Conservation (phyloP, 2,113 vertebrate genomes). For the Catharus fuscescens region DNA sequence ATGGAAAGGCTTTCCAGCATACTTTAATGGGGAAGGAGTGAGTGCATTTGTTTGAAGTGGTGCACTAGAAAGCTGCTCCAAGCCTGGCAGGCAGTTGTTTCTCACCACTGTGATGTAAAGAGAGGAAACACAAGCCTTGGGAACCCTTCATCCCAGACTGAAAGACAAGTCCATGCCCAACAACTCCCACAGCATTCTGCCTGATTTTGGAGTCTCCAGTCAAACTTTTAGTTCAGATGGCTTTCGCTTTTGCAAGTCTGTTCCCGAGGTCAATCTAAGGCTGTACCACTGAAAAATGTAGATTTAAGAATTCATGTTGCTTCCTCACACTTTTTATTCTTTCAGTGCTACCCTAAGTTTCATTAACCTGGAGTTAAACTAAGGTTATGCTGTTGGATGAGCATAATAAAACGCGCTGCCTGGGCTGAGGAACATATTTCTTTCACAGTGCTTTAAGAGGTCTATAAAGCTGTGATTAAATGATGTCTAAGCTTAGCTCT, state of each 20-base stretch:
- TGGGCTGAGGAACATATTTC: conserved; percentile 33
- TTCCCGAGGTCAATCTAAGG: not conserved
- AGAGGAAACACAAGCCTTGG: not conserved
- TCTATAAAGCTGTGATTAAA: conserved; percentile 57
- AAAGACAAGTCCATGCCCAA: not conserved
- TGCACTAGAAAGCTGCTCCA: not conserved
- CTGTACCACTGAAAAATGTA: not conserved
- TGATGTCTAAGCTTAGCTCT: conserved; percentile 28
- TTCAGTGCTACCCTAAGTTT: conserved; percentile 12
- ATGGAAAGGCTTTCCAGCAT: not conserved
- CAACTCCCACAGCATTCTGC: not conserved
- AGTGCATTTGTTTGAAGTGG: not conserved
- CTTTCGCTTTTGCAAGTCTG: not conserved
- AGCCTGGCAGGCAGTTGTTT: not conserved
- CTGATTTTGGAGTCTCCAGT: not conserved
- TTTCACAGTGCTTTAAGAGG: conserved; percentile 18
- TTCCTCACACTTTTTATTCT: not conserved
- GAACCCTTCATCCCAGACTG: not conserved
- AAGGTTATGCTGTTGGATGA: conserved; percentile 33
- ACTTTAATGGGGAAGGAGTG: not conserved
- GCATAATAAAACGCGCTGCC: conserved; percentile 27
- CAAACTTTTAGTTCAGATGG: not conserved
- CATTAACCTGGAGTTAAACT: conserved; percentile 56
- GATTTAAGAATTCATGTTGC: not conserved
- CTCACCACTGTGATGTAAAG: not conserved